A percentile compares a stretch with the other conserved stretches of the same genome.
phyloP scores from a whole-genome alignment of 2,888 invertebrate species.

The Lumbricus terrestris region DNA sequence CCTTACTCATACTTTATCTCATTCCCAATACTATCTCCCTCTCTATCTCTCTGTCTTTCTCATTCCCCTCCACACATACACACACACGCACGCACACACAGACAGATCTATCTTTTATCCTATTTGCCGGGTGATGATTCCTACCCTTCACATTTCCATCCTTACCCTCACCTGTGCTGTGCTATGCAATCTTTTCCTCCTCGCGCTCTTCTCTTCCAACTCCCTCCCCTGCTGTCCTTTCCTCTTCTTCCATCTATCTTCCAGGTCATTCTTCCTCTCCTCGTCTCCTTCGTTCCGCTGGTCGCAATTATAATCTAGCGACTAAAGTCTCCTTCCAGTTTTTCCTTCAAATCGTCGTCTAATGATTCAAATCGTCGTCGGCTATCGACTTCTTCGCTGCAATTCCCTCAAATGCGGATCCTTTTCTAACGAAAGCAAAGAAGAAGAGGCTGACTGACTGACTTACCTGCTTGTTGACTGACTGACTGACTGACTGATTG shows the following conservation, averaged over 20 bases:
- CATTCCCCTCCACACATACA: neutral
- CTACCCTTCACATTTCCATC: neutral
- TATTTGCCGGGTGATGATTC: neutral
- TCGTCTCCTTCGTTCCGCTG: neutral
- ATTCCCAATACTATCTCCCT: no score
- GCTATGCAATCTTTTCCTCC: neutral
- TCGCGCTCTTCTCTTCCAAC: neutral
- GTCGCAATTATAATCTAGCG: neutral
- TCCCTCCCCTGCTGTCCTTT: neutral
- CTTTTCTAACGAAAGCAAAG: neutral
- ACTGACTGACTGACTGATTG: no score
- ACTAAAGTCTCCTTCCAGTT: neutral
- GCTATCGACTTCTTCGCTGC: no score
- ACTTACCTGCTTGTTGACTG: no score
- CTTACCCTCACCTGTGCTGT: neutral
- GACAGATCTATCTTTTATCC: neutral
- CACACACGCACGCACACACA: neutral
- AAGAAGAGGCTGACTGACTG: neutral
- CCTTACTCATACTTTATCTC: neutral
- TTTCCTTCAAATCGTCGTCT: neutral
- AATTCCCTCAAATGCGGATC: neutral
- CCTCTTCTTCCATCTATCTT: constrained; percentile 3
- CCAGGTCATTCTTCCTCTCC: neutral
- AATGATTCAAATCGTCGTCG: neutral
- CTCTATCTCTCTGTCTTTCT: no score